Percentiles rank a stretch among this genome's conserved stretches.
phyloP scores from a whole-genome alignment of 2,113 vertebrate species.

The Microcebus griseorufus region DNA sequence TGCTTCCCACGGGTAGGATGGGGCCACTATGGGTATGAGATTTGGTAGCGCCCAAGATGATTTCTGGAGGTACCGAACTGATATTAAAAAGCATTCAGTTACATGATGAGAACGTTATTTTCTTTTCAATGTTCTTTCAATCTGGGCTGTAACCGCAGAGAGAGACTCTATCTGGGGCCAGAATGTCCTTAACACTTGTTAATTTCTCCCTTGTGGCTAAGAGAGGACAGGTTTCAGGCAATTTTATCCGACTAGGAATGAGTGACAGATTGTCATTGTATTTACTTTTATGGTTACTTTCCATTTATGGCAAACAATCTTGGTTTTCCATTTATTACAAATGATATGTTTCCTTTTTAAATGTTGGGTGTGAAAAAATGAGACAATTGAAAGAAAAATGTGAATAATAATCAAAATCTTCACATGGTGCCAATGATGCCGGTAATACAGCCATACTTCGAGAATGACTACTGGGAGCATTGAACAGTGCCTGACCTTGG shows the following conservation, averaged over 20 bases:
- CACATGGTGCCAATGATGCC: background rate
- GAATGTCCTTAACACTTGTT: background rate
- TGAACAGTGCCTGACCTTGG: background rate
- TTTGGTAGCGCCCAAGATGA: background rate
- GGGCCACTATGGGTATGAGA: background rate
- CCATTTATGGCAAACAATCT: background rate
- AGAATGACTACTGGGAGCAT: rapidly evolving
- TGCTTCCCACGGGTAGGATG: rapidly evolving
- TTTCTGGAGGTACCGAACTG: background rate
- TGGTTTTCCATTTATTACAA: background rate
- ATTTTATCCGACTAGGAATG: background rate
- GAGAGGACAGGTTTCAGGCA: background rate
- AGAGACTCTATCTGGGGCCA: background rate
- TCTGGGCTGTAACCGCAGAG: background rate
- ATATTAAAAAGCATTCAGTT: background rate
- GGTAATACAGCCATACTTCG: too few relatives aligned
- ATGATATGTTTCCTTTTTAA: background rate
- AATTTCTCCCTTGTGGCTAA: background rate
- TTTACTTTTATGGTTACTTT: background rate
- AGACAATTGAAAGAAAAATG: background rate
- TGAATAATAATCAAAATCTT: background rate
- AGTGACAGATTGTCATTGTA: background rate
- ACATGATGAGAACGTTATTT: background rate
- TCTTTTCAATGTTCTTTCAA: background rate
- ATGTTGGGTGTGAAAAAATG: background rate